phyloP scores from a whole-genome alignment of 2,113 vertebrate genomes.

The Cyanoliseus patagonus region DNA sequence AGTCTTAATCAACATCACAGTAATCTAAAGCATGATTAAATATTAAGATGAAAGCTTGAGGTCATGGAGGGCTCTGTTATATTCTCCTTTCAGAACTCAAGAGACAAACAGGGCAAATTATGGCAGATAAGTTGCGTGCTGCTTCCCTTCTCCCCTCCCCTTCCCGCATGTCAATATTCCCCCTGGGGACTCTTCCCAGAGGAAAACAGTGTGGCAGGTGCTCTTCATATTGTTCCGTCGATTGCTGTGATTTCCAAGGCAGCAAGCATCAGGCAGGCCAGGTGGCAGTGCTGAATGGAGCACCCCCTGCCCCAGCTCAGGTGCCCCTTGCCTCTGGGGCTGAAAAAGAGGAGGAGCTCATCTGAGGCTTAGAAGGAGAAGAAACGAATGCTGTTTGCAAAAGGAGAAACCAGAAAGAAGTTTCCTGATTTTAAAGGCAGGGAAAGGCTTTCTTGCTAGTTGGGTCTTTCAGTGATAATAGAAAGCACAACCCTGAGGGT shows the following conservation, averaged over 20 bases:
- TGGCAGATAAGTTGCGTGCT: accelerated
- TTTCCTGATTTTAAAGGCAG: not conserved
- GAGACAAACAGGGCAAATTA: not conserved
- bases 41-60: constrained; percentile 23
- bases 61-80: not conserved
- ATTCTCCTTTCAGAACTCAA: not conserved
- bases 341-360: not conserved
- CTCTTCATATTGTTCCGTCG: accelerated
- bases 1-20: constrained; percentile 30
- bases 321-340: not conserved
- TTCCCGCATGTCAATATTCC: not conserved
- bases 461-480: not conserved
- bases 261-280: not conserved
- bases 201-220: not conserved
- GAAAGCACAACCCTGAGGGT: not conserved
- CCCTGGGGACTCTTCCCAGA: not conserved
- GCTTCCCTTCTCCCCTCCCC: not conserved
- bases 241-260: not conserved
- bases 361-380: not conserved
- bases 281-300: accelerated
- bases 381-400: not conserved
- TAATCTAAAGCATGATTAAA: constrained; percentile 32
- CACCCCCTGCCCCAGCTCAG: not conserved
- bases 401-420: not conserved
- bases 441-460: not conserved